A percentile compares a stretch with the other conserved stretches of the same genome.
These are phyloP conservation scores for Entomobrya multifasciata DNA, from an alignment of 2,888 invertebrate genomes.

Conservation along the genomic window DNA sequence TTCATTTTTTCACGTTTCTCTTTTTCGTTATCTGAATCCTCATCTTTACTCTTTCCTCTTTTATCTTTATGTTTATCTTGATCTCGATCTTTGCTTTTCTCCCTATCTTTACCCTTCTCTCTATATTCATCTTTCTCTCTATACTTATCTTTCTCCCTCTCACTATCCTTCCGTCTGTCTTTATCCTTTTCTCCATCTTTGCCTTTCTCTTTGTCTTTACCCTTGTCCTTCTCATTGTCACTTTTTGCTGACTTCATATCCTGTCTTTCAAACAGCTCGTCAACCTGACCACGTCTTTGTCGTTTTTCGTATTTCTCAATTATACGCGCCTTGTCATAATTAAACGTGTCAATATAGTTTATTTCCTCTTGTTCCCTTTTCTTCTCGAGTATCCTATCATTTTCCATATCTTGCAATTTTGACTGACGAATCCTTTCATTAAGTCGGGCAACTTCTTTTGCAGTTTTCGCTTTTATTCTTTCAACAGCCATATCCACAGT, in stretches of 20 bases:
- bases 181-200: neutral
- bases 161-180: too few relatives aligned
- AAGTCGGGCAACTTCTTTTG: neutral
- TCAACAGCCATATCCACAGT: constrained; percentile 34
- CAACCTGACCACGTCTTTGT: constrained; percentile 20
- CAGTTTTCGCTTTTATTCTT: constrained; percentile 23
- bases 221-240: neutral
- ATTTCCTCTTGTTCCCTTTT: constrained; percentile 49
- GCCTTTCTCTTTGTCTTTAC: too few relatives aligned
- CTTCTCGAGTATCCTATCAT: constrained; percentile 10
- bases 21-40: too few relatives aligned
- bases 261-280: constrained; percentile 24
- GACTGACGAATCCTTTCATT: constrained; percentile 43
- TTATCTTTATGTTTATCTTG: too few relatives aligned
- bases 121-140: too few relatives aligned
- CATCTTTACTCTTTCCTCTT: too few relatives aligned
- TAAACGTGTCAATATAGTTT: constrained; percentile 37
- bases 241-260: neutral
- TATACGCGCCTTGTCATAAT: constrained; percentile 47
- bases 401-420: constrained; percentile 11
- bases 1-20: neutral
- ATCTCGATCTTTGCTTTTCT: too few relatives aligned
- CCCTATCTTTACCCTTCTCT: too few relatives aligned
- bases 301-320: constrained; percentile 13
- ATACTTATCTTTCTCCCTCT: too few relatives aligned